Conservation (phyloP, 2,797 vertebrate genomes). For the Podargus strigoides region DNA sequence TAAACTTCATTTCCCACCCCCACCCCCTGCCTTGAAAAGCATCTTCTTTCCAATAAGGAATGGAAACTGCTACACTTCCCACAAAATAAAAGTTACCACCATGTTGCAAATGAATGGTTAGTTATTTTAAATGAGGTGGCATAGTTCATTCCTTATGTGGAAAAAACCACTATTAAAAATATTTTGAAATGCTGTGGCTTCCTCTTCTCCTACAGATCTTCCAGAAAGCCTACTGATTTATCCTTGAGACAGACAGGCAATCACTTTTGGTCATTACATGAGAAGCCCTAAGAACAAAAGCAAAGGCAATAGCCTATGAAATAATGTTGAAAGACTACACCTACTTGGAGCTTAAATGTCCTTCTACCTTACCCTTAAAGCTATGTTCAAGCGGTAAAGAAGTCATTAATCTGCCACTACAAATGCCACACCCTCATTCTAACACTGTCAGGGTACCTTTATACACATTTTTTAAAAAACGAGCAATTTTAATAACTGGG, state of each 20-base stretch:
- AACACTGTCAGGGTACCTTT: not conserved
- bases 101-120: conserved; percentile 23
- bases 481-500: not conserved
- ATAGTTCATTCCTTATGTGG: not conserved
- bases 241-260: not conserved
- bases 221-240: not conserved
- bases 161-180: not conserved
- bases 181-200: not conserved
- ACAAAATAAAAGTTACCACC: conserved; percentile 9
- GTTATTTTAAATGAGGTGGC: conserved; percentile 18
- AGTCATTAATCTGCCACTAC: not conserved
- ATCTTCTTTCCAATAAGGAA: not conserved
- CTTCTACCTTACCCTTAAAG: not conserved
- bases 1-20: not conserved
- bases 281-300: not conserved
- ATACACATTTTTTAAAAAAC: not conserved
- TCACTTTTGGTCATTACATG: not conserved
- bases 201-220: not conserved
- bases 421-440: not conserved
- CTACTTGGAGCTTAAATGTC: not conserved
- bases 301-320: not conserved
- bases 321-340: not conserved
- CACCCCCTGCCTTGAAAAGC: not conserved
- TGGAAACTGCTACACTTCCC: conserved; percentile 5
- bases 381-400: not conserved